phyloP scores from a whole-genome alignment of 1,140 invertebrate species.

The Zophobas atratus region DNA sequence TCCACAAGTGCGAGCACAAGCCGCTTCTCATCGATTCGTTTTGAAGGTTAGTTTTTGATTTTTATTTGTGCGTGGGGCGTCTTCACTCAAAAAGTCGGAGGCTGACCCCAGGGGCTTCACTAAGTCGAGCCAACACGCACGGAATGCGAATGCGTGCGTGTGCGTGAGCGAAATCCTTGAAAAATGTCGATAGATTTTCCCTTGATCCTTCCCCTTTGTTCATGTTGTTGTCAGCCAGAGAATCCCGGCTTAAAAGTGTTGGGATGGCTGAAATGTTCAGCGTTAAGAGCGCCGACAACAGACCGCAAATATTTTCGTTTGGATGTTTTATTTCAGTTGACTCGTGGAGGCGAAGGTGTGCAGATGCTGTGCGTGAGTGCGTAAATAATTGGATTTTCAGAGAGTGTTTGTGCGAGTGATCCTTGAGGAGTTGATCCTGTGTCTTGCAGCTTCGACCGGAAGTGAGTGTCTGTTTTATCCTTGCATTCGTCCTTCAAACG shows the following conservation, averaged over 20 bases:
- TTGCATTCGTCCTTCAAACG: conserved; percentile 11
- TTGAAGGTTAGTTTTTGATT: conserved; percentile 40
- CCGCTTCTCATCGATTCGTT: conserved; percentile 9
- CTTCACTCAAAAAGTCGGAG: neutral
- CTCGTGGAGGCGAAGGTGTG: neutral
- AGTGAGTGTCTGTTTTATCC: conserved; percentile 34
- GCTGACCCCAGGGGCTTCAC: neutral
- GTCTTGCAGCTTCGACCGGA: neutral
- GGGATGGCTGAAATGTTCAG: conserved; percentile 3
- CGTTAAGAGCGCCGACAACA: neutral
- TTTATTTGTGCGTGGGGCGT: conserved; percentile 8
- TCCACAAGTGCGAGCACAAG: neutral
- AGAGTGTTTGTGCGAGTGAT: conserved; percentile 17
- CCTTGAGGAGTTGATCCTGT: neutral
- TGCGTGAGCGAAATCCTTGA: conserved; percentile 14
- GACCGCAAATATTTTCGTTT: conserved; percentile 13
- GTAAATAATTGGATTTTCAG: conserved; percentile 1
- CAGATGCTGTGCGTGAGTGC: conserved; percentile 30
- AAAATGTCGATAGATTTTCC: neutral
- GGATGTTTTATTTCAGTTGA: neutral
- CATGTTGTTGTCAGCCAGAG: neutral
- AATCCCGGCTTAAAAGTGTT: neutral
- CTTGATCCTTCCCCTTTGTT: neutral
- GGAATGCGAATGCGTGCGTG: neutral
- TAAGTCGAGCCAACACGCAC: neutral